Base-by-base conservation (phyloP, 2,888 invertebrate genomes). In the Stenoptilia bipunctidactyla region DNA sequence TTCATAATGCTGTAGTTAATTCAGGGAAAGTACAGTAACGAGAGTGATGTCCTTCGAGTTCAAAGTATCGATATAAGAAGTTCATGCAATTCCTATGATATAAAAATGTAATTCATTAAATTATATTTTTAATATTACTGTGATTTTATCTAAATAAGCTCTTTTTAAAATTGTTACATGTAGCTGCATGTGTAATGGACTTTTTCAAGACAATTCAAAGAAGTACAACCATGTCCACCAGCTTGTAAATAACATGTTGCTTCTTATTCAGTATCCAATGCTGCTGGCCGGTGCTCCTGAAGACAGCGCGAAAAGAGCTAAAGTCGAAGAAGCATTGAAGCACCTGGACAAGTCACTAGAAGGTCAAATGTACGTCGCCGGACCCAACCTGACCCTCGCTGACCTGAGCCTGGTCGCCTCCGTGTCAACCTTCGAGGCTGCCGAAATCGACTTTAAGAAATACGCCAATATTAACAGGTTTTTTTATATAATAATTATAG, bases 331-430 rank as follows among this genome's bases (percentile, higher is more conserved):
- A 3, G 89, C 88, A 0, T 74, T 92, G 36, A 79, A 66, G 2
- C 88, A 89, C 57, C 66, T 93, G 2, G 86, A 93, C 47, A 86
- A 66, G 0, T 90, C 90, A 71, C 75, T 93, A 14, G 87, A 87
- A 34, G 87, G 87, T 1, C 72, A 85, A 38, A 71, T 85, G 38
- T 94, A 87, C 61, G 87, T 83, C 1, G 91, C 90, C 1, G 93
- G 92, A 1, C 75, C 88, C 15, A 66, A 82, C 13, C 64, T 92
- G 40, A 92, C 92, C 1, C 58, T 94, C 10, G 94, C 94, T 6
- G 94, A 94, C 66, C 71, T 92, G 34, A 64, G 87, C 6, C 62
- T 93, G 6, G 85, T 88, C 8, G 85, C 90, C 0, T 86, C 87
- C 0, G 84, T 92, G 1, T 87, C 92, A 0, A 89, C 89, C 8